These are phyloP conservation scores for Omphaloscelis lunosa DNA, from an alignment of 2,888 invertebrate species.

Conservation along the genomic window DNA sequence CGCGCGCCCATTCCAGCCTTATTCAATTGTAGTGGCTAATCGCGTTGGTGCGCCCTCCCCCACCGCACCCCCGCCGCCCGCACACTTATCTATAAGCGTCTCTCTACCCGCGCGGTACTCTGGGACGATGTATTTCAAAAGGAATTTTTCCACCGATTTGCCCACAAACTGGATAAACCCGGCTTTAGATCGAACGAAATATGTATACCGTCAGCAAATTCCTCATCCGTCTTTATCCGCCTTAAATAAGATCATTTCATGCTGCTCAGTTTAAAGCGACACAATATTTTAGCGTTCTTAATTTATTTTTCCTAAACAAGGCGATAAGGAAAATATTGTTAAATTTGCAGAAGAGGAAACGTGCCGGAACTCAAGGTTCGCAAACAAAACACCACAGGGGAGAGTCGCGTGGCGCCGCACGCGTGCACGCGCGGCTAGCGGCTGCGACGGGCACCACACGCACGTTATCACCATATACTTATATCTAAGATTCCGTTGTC, in stretches of 20 bases:
- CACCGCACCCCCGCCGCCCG: neutral
- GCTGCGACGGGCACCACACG: no score
- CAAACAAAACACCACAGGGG: slow-evolving; percentile 9
- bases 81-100: slow-evolving; percentile 43
- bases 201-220: slow-evolving; percentile 41
- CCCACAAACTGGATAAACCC: slow-evolving; percentile 55
- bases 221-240: slow-evolving; percentile 25
- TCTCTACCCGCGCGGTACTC: slow-evolving; percentile 23
- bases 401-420: slow-evolving; percentile 14
- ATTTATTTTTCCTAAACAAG: neutral
- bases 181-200: slow-evolving; percentile 60
- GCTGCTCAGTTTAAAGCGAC: slow-evolving; percentile 3
- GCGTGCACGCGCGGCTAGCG: no score
- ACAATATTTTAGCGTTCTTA: neutral
- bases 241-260: slow-evolving; percentile 35
- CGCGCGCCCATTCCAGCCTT: slow-evolving; percentile 42
- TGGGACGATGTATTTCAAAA: slow-evolving; percentile 52
- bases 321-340: slow-evolving; percentile 7
- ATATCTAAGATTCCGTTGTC: no score
- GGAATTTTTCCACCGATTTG: slow-evolving; percentile 62
- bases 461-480: no score
- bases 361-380: slow-evolving; percentile 13
- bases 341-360: slow-evolving; percentile 18
- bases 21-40: slow-evolving; percentile 61
- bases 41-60: neutral